Evolutionary conservation across 2,888 invertebrate species (phyloP).

Genomic region (Amphipyra berbera): DNA sequence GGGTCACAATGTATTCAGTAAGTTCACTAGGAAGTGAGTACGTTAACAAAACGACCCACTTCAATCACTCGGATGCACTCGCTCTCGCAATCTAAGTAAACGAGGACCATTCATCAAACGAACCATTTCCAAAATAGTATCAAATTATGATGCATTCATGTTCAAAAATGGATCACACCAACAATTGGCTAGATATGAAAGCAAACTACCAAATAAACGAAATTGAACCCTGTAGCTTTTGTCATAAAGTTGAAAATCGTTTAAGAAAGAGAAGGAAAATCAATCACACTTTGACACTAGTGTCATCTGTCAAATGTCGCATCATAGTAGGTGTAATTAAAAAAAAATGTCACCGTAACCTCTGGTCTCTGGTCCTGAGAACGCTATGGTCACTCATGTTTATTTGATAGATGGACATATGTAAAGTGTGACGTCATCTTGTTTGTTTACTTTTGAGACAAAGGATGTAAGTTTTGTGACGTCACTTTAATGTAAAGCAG

Average conservation of each 20-base stretch:
- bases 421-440: conserved; percentile 25
- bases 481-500: conserved; percentile 22
- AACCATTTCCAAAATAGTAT: conserved; percentile 53
- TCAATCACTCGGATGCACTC: conserved; percentile 3
- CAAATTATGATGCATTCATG: conserved; percentile 55
- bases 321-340: conserved; percentile 54
- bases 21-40: background rate
- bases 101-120: conserved; percentile 26
- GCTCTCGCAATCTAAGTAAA: conserved; percentile 14
- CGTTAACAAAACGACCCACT: background rate
- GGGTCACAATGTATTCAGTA: background rate
- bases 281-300: conserved; percentile 65
- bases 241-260: conserved; percentile 7
- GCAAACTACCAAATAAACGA: conserved; percentile 2
- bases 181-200: conserved; percentile 16
- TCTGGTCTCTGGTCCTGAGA: conserved; percentile 66
- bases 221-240: background rate
- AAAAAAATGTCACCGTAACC: conserved; percentile 62
- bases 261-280: conserved; percentile 33
- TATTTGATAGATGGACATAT: conserved; percentile 27
- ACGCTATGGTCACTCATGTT: conserved; percentile 44
- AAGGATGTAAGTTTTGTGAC: conserved; percentile 33
- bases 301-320: conserved; percentile 60
- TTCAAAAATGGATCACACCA: conserved; percentile 56
- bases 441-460: conserved; percentile 51